Evolutionary conservation across 1,140 invertebrate species (phyloP), one percentile per base, ranked within the genome.

Genomic region (Drosophila rufa): DNA sequence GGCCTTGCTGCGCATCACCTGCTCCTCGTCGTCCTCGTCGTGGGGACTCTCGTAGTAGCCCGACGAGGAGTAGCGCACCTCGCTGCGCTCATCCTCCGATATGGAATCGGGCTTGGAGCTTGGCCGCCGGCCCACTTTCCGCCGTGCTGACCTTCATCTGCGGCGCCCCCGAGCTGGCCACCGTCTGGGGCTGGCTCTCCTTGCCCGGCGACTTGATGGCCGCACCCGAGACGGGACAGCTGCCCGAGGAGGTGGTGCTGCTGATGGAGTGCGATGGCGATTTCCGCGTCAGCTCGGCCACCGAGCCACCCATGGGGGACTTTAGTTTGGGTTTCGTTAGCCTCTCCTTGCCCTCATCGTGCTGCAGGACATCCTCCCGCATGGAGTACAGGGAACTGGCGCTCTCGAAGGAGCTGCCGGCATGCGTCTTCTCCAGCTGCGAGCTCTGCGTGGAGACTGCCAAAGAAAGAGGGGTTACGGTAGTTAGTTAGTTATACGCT

Each of bases 11-110:
- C 79, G 57, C 2, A 60, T 59, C 19, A 56, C 68, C 56, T 90
- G 61, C 40, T 85, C 77, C 40, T 79, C 75, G 50, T 90, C 90
- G n/a, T 92, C 94, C 79, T 97, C 96, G 0, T 96, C 94, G 42
- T 96, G 96, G 12, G 96, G 96, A 86, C 96, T 96, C 84, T 96
- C 96, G 85, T 97, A 97, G 77, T 96, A 96, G 2, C 96, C 96
- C 2, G 96, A 96, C 2, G 96, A 96, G 50, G 96, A 96, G 83
- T 96, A 96, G 65, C 95, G 95, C 43, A 93, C 80, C 42, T 95
- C 95, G 92, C 95, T 96, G 90, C 94, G 93, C 89, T 96, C 95
- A 79, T 95, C 95, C 80, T 95, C 95, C 4, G 95, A 95, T 69
- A 95, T 90, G 30, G 95, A 95, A 59, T 94, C 94, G 0, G 86